Base-by-base conservation (phyloP, 2,797 vertebrate species). In the Podarcis siculus region DNA sequence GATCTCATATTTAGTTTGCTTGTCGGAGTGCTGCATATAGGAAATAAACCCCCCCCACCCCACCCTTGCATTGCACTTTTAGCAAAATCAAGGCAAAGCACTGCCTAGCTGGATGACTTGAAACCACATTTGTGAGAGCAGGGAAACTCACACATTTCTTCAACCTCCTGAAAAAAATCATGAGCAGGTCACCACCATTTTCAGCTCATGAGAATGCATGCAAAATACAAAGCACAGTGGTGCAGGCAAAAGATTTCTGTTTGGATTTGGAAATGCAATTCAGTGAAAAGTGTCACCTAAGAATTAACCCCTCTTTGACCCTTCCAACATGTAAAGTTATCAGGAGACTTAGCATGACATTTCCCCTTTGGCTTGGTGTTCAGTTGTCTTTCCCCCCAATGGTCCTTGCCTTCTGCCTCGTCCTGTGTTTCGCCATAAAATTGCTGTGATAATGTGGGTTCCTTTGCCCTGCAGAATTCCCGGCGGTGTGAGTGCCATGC, bases 401-500 rank as follows among this genome's bases (percentile, higher is more conserved):
- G 58, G 4, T 45, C 25, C 25, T 42, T 64, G 25, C 27, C 35
- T 64, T 79, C 61, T 3, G 32, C 6, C n/a, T 25, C 8, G 21
- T 30, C 64, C 39, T 25, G 10, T 49, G 32, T 61, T n/a, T 78
- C 32, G 27, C 19, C 19, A 73, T 21, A 30, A 17, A 6, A 6
- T 1, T 49, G 21, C 42, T 10, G 8, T 82, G 39, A 1, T 58
- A 19, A 64, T 39, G 6, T 0, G 8, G 23, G 7, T 85, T 79
- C 15, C 89, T 89, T 30, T 91, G 75, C 85, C 80, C 88, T 91
- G 39, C 96, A 99, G 99, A 98, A 98, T 0, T 94, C 97, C 66
- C 97, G 98, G 39, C 94, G 94, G 64, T 99, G 98, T 0, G 95
- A 97, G 89, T 99, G 99, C 95, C 96, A 97, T 5, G 86, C 10